A percentile compares a stretch with the other conserved stretches of the same genome.
Evolutionary conservation across 2,888 invertebrate species (phyloP).

Genomic region (Helicoverpa assulta): DNA sequence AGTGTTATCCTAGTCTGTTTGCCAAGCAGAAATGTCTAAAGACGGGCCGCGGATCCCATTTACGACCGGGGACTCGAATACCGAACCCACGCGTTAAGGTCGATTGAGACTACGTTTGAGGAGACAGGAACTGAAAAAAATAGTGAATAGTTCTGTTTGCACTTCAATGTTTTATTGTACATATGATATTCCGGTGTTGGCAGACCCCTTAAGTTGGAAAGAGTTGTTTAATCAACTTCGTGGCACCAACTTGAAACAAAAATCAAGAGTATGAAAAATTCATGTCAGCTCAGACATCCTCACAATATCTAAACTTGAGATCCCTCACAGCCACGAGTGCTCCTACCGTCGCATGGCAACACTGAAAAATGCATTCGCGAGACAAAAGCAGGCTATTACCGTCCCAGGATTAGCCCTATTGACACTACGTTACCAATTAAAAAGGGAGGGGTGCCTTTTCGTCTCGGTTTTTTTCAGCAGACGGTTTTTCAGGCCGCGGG

Average conservation of each 20-base stretch:
- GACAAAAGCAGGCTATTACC: constrained; percentile 89
- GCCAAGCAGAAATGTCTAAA: neutral
- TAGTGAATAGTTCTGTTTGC: neutral
- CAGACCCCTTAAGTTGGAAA: neutral
- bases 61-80: neutral
- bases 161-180: neutral
- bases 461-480: constrained; percentile 90
- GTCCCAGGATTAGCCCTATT: constrained; percentile 89
- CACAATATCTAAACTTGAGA: constrained; percentile 39
- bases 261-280: constrained; percentile 50
- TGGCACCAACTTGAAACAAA: constrained; percentile 4
- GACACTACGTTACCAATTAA: constrained; percentile 91
- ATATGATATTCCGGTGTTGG: neutral
- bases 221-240: constrained; percentile 9
- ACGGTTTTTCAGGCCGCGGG: constrained; percentile 90
- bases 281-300: constrained; percentile 33
- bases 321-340: constrained; percentile 34
- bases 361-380: constrained; percentile 87
- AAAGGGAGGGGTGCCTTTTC: constrained; percentile 90
- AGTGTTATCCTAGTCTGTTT: neutral
- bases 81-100: neutral
- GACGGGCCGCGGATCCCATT: neutral
- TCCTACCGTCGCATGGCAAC: constrained; percentile 79
- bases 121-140: neutral
- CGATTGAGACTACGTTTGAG: neutral